A percentile compares a stretch with the other conserved stretches of the same genome.
These are phyloP conservation scores for Heliconius hermathena DNA, from an alignment of 1,140 invertebrate genomes.

Conservation along the genomic window DNA sequence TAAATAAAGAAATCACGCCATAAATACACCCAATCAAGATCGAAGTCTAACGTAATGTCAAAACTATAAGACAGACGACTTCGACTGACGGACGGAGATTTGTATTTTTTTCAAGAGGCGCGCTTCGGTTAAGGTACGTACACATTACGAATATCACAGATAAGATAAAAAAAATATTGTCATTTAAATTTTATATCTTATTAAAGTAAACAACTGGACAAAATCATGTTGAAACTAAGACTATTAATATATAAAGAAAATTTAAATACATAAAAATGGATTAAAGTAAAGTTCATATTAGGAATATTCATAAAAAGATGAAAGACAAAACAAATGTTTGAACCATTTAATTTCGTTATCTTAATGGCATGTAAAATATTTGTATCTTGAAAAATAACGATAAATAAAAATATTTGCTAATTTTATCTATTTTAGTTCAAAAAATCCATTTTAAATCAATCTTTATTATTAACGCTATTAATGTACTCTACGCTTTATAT, in stretches of 20 bases:
- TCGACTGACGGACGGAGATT: slow-evolving; percentile 15
- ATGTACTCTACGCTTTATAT: not conserved
- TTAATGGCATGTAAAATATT: not conserved
- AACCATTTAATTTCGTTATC: not conserved
- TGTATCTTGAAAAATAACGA: not conserved
- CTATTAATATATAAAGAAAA: no score
- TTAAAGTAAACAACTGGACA: no score
- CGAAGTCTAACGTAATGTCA: slow-evolving; percentile 31
- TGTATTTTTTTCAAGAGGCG: slow-evolving; percentile 12
- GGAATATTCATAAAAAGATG: not conserved
- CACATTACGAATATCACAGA: not conserved
- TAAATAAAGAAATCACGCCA: slow-evolving; percentile 49
- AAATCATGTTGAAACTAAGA: no score
- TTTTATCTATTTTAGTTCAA: not conserved
- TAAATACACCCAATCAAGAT: slow-evolving; percentile 53
- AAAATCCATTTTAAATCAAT: not conserved
- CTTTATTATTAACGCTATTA: not conserved
- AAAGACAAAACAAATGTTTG: not conserved
- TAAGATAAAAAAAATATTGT: not conserved
- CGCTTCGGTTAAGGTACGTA: not conserved
- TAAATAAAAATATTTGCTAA: no score
- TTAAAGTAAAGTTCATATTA: not conserved
- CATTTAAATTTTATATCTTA: not conserved
- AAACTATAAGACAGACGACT: slow-evolving; percentile 9
- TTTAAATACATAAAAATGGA: not conserved